Base-by-base conservation (phyloP, 2,888 invertebrate species). In the Nineta flava region DNA sequence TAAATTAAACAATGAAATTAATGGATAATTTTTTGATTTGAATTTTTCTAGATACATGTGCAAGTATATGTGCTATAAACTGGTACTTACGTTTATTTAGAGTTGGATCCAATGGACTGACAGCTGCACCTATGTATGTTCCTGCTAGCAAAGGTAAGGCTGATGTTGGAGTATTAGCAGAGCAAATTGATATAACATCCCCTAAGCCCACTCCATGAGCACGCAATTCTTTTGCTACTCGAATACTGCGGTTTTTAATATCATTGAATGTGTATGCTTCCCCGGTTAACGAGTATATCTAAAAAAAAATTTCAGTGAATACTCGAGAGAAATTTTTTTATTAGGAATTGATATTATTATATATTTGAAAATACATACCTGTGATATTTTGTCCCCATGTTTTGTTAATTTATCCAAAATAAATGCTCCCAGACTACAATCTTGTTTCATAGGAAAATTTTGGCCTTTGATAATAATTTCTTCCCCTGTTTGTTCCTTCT, bases 101-200 rank as follows among this genome's bases (percentile, higher is more conserved):
- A 0, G 54, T 55, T 1, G 60, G 60, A 51, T 65, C 61, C 13
- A 64, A 50, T 10, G 58, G 58, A 2, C 59, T 57, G 2, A 60
- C 51, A 42, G 57, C 59, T 6, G 60, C 61, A 2, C 74, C 73
- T 6, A 71, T 60, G 54, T 65, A 72, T 2, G 70, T 53, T 0
- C 68, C 65, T 1, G 72, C 71, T 42, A 73, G 65, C 46, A 69
- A 63, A 0, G 74, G 72, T 21, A 72, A 62, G 4, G 60, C 59
- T 9, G 67, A 57, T 50, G 74, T 64, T 4, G 71, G 32, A 34
- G 70, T 69, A 52, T 68, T 73, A 1, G 65, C 64, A 5, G 67
- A 69, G 62, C 73, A 72, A 1, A 72, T 52, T 1, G 66, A 57
- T 46, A 74, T 63, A 4, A 72, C 66, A 53, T 73, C 74, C 1